phyloP scores from a whole-genome alignment of 2,888 invertebrate species.

The Geophilus truncorum region DNA sequence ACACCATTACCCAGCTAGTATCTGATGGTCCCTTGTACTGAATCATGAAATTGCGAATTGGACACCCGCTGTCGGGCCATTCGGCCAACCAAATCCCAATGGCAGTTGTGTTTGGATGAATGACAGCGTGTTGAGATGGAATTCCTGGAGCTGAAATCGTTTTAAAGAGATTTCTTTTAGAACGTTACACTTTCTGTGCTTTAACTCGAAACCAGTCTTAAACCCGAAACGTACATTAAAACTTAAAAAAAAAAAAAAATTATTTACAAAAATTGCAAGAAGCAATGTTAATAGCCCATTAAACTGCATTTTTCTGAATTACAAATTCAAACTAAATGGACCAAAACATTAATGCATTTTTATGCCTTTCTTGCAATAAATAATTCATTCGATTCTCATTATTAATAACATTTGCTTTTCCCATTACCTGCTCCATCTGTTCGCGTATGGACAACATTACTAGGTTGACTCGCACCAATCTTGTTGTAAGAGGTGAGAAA shows the following conservation, averaged over 20 bases:
- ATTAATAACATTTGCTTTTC: not conserved
- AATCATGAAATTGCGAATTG: slow-evolving; percentile 31
- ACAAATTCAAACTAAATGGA: not conserved
- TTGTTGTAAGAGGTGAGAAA: slow-evolving; percentile 34
- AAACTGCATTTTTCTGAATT: not conserved
- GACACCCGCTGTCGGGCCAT: slow-evolving; percentile 32
- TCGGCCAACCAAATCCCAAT: not conserved
- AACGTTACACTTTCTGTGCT: not conserved
- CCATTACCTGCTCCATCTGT: slow-evolving; percentile 36
- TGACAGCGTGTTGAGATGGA: not conserved
- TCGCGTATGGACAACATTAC: slow-evolving; percentile 2
- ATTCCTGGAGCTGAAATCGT: slow-evolving; percentile 28
- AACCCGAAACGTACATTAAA: not conserved
- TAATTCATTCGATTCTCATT: not conserved
- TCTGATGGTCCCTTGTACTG: slow-evolving; percentile 23
- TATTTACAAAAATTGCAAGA: not conserved
- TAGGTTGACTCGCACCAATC: slow-evolving; percentile 34
- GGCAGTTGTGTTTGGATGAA: slow-evolving; percentile 27
- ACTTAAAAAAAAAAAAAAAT: not conserved
- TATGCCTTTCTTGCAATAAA: not conserved
- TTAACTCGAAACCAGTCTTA: not conserved
- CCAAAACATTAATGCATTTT: not conserved
- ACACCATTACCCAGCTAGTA: slow-evolving; percentile 22
- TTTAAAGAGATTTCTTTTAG: slow-evolving; percentile 3
- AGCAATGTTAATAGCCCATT: not conserved